Evolutionary conservation across 1,140 invertebrate species (phyloP).

Genomic region (Lucilia sericata): DNA sequence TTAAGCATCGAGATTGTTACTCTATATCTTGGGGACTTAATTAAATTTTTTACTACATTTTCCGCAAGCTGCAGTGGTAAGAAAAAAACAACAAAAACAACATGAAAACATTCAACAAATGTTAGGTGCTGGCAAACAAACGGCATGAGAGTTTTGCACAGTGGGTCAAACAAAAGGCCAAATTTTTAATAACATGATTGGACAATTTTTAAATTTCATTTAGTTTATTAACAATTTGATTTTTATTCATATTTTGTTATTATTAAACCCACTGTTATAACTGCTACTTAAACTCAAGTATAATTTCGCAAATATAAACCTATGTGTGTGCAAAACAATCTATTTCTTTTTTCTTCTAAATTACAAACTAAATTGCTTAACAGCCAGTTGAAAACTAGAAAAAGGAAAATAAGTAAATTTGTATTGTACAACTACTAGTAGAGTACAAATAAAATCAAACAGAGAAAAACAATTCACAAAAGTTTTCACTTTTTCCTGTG

Average conservation of each 20-base stretch:
- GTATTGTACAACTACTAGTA: neutral
- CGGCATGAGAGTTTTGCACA: no score
- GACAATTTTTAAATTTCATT: no score
- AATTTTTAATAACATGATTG: no score
- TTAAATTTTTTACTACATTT: slow-evolving; percentile 40
- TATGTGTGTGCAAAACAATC: neutral
- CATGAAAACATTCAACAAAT: neutral
- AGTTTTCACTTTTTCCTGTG: slow-evolving; percentile 39
- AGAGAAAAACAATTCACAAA: slow-evolving; percentile 4
- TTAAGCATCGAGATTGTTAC: slow-evolving; percentile 39
- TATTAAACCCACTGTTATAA: neutral
- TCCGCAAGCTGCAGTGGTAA: slow-evolving; percentile 5
- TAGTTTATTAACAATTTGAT: neutral
- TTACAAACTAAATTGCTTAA: slow-evolving; percentile 42
- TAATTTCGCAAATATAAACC: slow-evolving; percentile 2
- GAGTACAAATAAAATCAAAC: neutral
- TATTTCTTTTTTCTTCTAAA: slow-evolving; percentile 20
- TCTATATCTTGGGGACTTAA: slow-evolving; percentile 43
- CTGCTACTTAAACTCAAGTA: neutral
- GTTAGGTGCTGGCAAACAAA: slow-evolving; percentile 15
- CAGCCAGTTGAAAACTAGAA: slow-evolving; percentile 23
- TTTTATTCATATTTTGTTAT: neutral
- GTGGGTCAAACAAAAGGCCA: no score
- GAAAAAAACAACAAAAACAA: neutral
- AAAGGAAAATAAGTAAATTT: neutral